These are phyloP conservation scores for Paragorgia papillata DNA, from an alignment of 92 coral and sea anemone genomes.

Conservation along the genomic window DNA sequence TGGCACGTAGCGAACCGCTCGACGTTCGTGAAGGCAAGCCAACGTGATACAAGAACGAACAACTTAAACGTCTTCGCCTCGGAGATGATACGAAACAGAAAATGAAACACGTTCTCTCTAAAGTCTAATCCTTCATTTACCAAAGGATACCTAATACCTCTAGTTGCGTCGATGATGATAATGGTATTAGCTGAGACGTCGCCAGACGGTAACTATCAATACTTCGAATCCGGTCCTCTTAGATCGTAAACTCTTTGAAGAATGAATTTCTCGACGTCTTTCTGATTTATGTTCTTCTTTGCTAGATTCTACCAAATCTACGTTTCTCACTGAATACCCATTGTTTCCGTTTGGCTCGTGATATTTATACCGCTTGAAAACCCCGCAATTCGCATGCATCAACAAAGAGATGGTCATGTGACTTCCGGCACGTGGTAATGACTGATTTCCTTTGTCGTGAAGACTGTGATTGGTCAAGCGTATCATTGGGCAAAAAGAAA, in stretches of 20 bases:
- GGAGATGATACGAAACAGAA: too few species aligned
- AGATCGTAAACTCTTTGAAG: too few species aligned
- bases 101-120: too few species aligned
- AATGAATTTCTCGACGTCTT: too few species aligned
- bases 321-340: background rate
- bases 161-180: too few species aligned
- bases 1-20: constrained; percentile 35
- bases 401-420: constrained; percentile 13
- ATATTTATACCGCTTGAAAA: constrained; percentile 18
- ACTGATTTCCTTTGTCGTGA: constrained; percentile 26
- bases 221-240: too few species aligned
- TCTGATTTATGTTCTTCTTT: background rate
- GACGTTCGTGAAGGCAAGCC: constrained; percentile 39
- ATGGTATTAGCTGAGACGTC: too few species aligned
- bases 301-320: background rate
- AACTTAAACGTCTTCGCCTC: background rate
- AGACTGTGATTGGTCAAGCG: constrained; percentile 9
- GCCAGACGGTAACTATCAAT: too few species aligned
- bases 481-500: background rate
- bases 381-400: constrained; percentile 30
- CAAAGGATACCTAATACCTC: too few species aligned
- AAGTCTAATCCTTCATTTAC: too few species aligned
- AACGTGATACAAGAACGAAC: constrained; percentile 23
- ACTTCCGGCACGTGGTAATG: constrained; percentile 38
- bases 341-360: background rate